Base-by-base conservation (phyloP, 2,888 invertebrate species). In the Sycophila texana region DNA sequence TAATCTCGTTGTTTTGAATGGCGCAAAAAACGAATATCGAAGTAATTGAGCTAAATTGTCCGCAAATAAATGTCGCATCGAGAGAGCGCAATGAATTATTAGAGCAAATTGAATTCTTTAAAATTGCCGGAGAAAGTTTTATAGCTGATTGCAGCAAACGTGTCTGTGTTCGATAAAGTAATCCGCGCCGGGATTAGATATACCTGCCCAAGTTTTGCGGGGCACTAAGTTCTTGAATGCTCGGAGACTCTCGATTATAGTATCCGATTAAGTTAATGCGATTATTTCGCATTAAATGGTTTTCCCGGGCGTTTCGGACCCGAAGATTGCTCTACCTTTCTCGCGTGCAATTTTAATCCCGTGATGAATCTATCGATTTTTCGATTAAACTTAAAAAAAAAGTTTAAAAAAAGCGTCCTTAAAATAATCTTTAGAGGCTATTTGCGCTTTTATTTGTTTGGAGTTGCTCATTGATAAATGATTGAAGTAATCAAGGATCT, bases 251-350 rank as follows among this genome's bases (percentile, higher is more conserved):
- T 47, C 22, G 20, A 74, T 74, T 74, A 74, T 57, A 49, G 47
- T 49, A 65, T 58, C 70, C 58, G 63, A 71, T 77, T 71, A 58
- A 77, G 55, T 71, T 66, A 71, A 71, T 58, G 71, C 70, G 68
- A 81, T 79, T 79, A 66, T 49, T 58, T 65, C 12, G 14, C 74
- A 20, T 2, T 20, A 26, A 67, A 30, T 18, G n/a, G 47, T 30
- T 26, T 16, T 20, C 5, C 2, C 26, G 20, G 39, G 22, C 58
- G 39, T 12, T 63, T 4, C 18, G 12, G 16, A 3, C 14, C 65
- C 10, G 16, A 10, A 1, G 26, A 14, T 30, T 51, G 16, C 20
- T n/a, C 22, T 55, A 39, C 18, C 22, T 14, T 51, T n/a, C 22
- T 7, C 14, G 58, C 49, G 4, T 47, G n/a, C 49, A 47, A 14